Percentiles rank a stretch among this genome's conserved stretches.
Evolutionary conservation across 2,797 vertebrate species (phyloP).

Genomic region (Chanos chanos): DNA sequence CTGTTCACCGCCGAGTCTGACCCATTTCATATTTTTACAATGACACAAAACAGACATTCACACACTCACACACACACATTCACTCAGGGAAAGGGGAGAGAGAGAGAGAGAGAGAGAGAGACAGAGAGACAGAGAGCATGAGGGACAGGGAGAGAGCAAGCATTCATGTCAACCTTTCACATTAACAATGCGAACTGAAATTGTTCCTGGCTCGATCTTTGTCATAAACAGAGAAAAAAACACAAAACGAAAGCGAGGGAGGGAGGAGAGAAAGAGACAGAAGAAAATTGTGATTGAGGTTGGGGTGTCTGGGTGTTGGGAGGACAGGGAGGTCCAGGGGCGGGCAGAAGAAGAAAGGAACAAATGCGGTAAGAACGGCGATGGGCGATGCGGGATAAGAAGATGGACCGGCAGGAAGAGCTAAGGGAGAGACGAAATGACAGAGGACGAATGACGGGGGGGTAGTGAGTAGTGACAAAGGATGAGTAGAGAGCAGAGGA

Average conservation of each 20-base stretch:
- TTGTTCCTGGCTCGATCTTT: too few species aligned
- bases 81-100: not conserved
- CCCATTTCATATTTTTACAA: too few species aligned
- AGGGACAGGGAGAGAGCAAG: not conserved
- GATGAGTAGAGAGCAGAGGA: too few species aligned
- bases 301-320: too few species aligned
- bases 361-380: not conserved
- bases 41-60: too few species aligned
- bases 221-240: not conserved
- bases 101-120: not conserved
- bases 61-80: too few species aligned
- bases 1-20: too few species aligned
- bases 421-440: constrained; percentile 8
- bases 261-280: not conserved
- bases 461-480: too few species aligned
- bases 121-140: not conserved
- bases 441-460: not conserved
- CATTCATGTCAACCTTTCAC: too few species aligned
- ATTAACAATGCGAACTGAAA: too few species aligned
- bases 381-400: too few species aligned
- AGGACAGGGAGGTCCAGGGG: not conserved
- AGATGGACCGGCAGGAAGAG: too few species aligned
- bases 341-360: not conserved
- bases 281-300: constrained; percentile 4
- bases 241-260: not conserved